These are phyloP conservation scores for Lutjanus erythropterus DNA, from an alignment of 2,113 vertebrate species.

Conservation along the genomic window DNA sequence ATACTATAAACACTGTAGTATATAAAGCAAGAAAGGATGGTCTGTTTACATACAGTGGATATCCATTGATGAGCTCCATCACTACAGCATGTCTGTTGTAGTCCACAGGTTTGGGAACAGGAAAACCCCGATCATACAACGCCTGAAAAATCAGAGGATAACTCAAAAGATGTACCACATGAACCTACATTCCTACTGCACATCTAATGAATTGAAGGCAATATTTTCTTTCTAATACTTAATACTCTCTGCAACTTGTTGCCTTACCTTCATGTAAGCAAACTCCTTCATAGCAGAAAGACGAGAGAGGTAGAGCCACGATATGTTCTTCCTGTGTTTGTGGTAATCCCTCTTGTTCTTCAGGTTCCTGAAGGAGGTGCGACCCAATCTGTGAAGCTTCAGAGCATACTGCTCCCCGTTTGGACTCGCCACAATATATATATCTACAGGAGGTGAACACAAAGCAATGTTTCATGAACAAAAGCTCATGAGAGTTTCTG, in stretches of 20 bases:
- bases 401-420: conserved; percentile 91
- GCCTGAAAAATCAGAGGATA: conserved; percentile 80
- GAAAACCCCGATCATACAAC: conserved; percentile 93
- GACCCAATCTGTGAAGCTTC: conserved; percentile 94
- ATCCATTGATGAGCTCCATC: conserved; percentile 97
- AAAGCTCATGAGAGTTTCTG: neutral
- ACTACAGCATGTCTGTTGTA: conserved; percentile 96
- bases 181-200: neutral
- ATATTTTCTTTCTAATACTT: neutral
- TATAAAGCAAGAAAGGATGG: neutral
- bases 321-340: conserved; percentile 93
- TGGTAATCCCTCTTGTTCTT: conserved; percentile 99
- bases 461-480: conserved; percentile 4
- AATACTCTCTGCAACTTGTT: neutral
- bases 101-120: conserved; percentile 96
- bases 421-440: conserved; percentile 95
- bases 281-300: conserved; percentile 98
- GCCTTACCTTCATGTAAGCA: conserved; percentile 98
- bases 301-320: conserved; percentile 98
- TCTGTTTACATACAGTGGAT: conserved; percentile 91
- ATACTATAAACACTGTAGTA: neutral
- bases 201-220: neutral
- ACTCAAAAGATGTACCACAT: conserved; percentile 20
- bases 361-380: conserved; percentile 95
- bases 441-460: conserved; percentile 84